Evolutionary conservation across 35 echinoderm and acorn worm species (phyloP).

Genomic region (Patiria miniata): DNA sequence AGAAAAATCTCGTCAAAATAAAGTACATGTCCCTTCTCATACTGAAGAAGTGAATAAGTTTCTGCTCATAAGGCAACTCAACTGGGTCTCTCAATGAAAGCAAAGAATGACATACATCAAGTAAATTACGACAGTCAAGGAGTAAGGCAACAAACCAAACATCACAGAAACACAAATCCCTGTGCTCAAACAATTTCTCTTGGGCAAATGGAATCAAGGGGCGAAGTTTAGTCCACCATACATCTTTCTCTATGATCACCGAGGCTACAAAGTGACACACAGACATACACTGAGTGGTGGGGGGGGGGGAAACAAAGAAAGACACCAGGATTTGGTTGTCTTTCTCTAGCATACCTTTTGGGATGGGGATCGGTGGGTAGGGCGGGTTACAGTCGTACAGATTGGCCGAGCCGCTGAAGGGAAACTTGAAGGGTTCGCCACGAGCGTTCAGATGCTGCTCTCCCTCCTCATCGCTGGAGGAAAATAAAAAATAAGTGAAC

Average conservation of each 20-base stretch:
- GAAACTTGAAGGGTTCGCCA: conserved; percentile 76
- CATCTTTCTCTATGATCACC: too few relatives aligned
- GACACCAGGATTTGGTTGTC: background rate
- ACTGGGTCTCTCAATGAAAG: too few relatives aligned
- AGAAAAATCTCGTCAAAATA: background rate
- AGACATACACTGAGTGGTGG: background rate
- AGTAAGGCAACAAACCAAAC: too few relatives aligned
- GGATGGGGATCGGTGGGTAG: conserved; percentile 68
- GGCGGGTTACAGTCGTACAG: conserved; percentile 86
- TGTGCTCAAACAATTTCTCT: too few relatives aligned
- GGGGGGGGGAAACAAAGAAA: background rate
- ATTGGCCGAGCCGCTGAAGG: conserved; percentile 63
- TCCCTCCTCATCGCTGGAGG: conserved; percentile 87
- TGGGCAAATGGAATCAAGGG: too few relatives aligned
- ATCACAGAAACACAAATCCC: too few relatives aligned
- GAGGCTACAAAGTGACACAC: too few relatives aligned
- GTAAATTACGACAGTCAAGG: too few relatives aligned
- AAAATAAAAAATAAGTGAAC: conserved; percentile 22
- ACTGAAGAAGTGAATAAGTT: background rate
- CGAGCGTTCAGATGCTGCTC: conserved; percentile 78
- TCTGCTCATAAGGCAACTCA: background rate
- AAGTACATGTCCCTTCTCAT: background rate
- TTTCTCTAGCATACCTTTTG: conserved; percentile 29
- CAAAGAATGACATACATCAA: too few relatives aligned
- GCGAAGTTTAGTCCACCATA: too few relatives aligned